These are phyloP conservation scores for Echinops telfairi DNA, from an alignment of 2,113 vertebrate species.

Conservation along the genomic window DNA sequence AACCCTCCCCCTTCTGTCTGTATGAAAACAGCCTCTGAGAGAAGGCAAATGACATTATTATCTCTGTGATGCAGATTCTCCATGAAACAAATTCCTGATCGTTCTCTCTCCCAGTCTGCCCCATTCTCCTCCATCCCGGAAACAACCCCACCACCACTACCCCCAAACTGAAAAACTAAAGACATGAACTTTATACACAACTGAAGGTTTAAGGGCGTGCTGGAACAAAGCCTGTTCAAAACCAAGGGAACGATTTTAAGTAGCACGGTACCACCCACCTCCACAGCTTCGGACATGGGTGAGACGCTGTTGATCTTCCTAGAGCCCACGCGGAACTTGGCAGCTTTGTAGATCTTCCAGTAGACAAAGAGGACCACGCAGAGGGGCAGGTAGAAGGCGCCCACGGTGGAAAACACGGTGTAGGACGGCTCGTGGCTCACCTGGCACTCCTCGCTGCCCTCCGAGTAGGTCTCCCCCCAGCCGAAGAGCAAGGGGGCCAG, in stretches of 20 bases:
- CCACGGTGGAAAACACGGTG: conserved; percentile 97
- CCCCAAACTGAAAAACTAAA: background rate
- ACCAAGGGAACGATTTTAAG: background rate
- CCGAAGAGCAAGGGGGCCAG: conserved; percentile 95
- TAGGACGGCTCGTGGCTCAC: conserved; percentile 96
- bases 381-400: conserved; percentile 97
- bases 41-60: fast-evolving
- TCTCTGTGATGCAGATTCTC: background rate
- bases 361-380: conserved; percentile 98
- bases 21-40: background rate
- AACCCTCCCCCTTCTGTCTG: background rate
- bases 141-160: no score
- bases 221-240: background rate
- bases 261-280: conserved; percentile 85
- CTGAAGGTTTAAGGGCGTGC: background rate
- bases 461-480: conserved; percentile 96
- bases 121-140: background rate
- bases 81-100: background rate
- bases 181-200: no score
- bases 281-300: conserved; percentile 90
- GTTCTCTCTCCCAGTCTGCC: background rate
- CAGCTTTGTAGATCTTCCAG: conserved; percentile 98
- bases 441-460: conserved; percentile 92
- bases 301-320: conserved; percentile 94
- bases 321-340: conserved; percentile 94